Evolutionary conservation across 2,797 vertebrate species (phyloP).

Genomic region (Eulemur rubriventer): DNA sequence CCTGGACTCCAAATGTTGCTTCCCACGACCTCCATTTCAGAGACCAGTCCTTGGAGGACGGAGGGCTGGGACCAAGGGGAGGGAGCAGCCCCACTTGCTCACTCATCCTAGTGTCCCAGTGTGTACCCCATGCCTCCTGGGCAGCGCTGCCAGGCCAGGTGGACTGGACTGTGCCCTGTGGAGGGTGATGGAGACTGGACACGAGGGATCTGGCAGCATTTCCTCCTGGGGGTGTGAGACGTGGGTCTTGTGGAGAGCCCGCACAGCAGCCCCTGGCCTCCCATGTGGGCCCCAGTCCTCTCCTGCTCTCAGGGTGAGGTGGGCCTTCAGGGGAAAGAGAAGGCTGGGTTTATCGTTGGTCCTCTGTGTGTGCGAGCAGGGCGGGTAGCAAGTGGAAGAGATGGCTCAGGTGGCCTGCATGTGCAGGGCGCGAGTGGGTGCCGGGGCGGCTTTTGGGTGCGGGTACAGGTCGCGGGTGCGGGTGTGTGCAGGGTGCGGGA

Average conservation of each 20-base stretch:
- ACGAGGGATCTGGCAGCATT: not conserved
- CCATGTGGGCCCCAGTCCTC: not conserved
- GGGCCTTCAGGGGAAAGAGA: not conserved
- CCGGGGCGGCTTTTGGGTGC: not conserved
- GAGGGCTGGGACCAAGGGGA: not conserved
- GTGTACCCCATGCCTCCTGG: not conserved
- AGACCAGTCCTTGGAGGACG: not conserved
- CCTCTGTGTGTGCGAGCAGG: not conserved
- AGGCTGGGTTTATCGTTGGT: not conserved
- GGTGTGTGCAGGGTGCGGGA: not conserved
- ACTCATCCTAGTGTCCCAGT: not conserved
- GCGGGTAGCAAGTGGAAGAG: not conserved
- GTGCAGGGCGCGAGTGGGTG: not conserved
- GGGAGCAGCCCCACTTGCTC: not conserved
- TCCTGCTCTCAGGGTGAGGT: not conserved
- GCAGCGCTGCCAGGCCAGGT: not conserved
- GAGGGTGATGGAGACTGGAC: not conserved
- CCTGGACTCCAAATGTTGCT: not conserved
- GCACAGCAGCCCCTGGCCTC: too few species aligned
- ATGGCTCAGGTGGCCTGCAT: not conserved
- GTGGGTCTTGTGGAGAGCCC: not conserved
- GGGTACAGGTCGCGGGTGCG: not conserved
- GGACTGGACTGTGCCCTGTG: fast-evolving
- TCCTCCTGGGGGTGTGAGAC: not conserved
- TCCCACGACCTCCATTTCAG: not conserved